A percentile compares a stretch with the other conserved stretches of the same genome.
phyloP scores from a whole-genome alignment of 2,888 invertebrate genomes.

The Tridacna gigas region DNA sequence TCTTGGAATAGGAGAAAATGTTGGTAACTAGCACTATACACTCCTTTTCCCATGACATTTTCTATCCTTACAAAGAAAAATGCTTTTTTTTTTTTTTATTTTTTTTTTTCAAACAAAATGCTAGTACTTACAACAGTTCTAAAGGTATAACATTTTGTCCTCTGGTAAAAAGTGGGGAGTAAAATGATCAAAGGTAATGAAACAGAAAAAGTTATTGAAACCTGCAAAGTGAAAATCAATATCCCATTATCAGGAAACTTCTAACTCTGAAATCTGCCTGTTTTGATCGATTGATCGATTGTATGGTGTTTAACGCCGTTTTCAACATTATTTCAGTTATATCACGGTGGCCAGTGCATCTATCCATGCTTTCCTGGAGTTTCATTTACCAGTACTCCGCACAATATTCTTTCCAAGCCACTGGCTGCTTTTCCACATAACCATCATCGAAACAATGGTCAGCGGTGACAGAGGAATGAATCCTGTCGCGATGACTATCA shows the following conservation, averaged over 20 bases:
- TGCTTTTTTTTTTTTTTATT: not conserved
- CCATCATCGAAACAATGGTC: too few species aligned
- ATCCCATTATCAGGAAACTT: not conserved
- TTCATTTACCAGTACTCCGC: too few species aligned
- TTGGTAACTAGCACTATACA: not conserved
- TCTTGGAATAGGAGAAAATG: not conserved
- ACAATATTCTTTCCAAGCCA: too few species aligned
- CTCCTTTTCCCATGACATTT: not conserved
- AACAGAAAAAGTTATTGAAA: slow-evolving; percentile 3
- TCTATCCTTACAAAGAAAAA: not conserved
- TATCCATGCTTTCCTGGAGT: too few species aligned
- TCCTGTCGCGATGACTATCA: too few species aligned
- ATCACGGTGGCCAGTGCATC: too few species aligned
- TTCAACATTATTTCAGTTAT: too few species aligned
- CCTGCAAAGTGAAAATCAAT: not conserved
- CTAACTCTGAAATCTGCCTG: not conserved
- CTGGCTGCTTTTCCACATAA: too few species aligned
- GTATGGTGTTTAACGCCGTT: too few species aligned
- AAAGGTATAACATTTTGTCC: too few species aligned
- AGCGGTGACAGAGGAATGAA: too few species aligned
- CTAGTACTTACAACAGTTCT: not conserved
- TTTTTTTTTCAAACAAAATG: not conserved
- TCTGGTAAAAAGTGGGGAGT: not conserved
- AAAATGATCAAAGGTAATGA: not conserved
- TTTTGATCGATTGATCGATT: too few species aligned